Percentiles rank a stretch among this genome's conserved stretches.
Evolutionary conservation across 2,113 vertebrate species (phyloP).

Genomic region (Sinocyclocheilus grahami): DNA sequence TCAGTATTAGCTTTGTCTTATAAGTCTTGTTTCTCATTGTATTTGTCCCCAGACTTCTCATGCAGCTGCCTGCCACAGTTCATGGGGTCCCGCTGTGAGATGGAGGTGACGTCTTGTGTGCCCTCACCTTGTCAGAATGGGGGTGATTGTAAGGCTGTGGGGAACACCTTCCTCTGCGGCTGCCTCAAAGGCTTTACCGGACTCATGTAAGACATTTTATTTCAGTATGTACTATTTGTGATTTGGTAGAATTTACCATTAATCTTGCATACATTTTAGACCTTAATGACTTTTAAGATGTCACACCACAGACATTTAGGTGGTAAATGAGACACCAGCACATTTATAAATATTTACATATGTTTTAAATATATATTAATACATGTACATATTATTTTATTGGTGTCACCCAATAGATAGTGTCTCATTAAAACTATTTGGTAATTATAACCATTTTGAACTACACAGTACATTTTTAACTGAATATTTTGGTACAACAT

Average conservation of each 20-base stretch:
- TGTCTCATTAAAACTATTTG: no score
- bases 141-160: slow-evolving; percentile 84
- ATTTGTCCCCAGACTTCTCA: slow-evolving; percentile 78
- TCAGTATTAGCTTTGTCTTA: not conserved
- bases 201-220: slow-evolving; percentile 82
- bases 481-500: no score
- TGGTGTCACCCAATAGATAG: no score
- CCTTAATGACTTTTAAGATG: not conserved
- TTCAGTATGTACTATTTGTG: not conserved
- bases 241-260: not conserved
- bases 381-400: no score
- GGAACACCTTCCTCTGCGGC: slow-evolving; percentile 85
- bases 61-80: slow-evolving; percentile 89
- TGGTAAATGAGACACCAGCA: not conserved
- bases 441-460: no score
- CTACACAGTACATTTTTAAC: no score
- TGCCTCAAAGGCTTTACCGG: slow-evolving; percentile 87
- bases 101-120: slow-evolving; percentile 87
- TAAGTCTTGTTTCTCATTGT: not conserved
- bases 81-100: slow-evolving; percentile 91
- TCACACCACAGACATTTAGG: not conserved
- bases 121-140: slow-evolving; percentile 91
- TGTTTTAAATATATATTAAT: no score
- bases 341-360: not conserved
- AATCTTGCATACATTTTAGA: not conserved